Evolutionary conservation across 2,888 invertebrate genomes (phyloP).

Genomic region (Sepiola atlantica): DNA sequence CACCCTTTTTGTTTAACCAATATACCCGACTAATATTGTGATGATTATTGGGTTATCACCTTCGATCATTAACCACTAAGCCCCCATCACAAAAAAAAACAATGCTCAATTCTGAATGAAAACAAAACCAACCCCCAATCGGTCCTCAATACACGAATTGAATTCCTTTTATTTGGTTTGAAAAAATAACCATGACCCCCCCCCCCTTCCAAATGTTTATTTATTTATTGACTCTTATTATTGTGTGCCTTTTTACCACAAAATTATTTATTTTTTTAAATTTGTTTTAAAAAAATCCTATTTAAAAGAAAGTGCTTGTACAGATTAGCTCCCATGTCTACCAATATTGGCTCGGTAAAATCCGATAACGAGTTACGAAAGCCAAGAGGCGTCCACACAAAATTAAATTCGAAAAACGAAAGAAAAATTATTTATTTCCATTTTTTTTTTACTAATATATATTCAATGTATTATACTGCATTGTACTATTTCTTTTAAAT

Average conservation of each 20-base stretch:
- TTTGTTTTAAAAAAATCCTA: background rate
- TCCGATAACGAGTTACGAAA: too few species aligned
- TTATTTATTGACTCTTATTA: background rate
- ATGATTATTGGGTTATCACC: background rate
- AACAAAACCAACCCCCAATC: background rate
- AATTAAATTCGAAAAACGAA: too few species aligned
- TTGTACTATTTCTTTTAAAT: too few species aligned
- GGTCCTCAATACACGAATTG: background rate
- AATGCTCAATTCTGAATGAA: background rate
- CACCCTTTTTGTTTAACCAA: background rate
- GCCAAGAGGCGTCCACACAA: too few species aligned
- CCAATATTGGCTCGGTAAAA: too few species aligned
- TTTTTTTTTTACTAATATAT: too few species aligned
- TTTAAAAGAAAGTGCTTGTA: background rate
- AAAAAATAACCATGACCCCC: too few species aligned
- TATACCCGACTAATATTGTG: background rate
- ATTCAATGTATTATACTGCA: too few species aligned
- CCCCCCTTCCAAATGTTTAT: background rate
- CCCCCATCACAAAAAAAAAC: background rate
- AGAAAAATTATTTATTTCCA: too few species aligned
- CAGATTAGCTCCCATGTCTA: too few species aligned
- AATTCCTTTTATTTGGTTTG: too few species aligned
- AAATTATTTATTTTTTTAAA: background rate
- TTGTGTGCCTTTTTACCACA: slow-evolving; percentile 4
- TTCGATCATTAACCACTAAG: background rate